Evolutionary conservation across 1,140 invertebrate genomes (phyloP), one percentile per base, ranked within the genome.

Genomic region (Scaptodrosophila lebanonensis): DNA sequence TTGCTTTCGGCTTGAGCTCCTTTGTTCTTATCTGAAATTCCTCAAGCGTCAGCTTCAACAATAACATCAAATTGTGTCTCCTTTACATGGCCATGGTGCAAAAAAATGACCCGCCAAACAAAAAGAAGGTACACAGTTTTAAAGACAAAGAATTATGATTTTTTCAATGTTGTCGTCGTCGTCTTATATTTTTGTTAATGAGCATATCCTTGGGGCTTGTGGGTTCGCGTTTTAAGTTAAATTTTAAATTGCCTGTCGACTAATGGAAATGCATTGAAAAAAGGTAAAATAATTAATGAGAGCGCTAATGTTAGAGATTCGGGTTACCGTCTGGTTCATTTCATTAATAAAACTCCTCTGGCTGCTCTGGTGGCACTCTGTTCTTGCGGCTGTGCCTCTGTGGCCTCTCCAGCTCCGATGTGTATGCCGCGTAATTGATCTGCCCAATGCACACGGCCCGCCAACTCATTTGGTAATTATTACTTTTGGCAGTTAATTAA

Each of bases 281-380:
- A 64, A 58, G 43, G 42, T 40, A 58, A 69, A 64, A 64, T 63
- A 58, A 68, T 68, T 62, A 70, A 64, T 70, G 45, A 44, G 40
- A 43, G 48, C 33, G 13, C n/a, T 27, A 27, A 20, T 66, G 32
- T 43, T 49, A 35, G 54, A 47, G 63, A 40, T 43, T 25, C 32
- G 52, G 61, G 61, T 39, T 57, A 66, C 65, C 51, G 51, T 20
- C 15, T 33, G n/a, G 27, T 20, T 22, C 30, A 15, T 43, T 43
- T 36, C 47, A 62, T 62, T 38, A 57, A 62, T 49, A 48, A 49
- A 57, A 36, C 47, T 20, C 17, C 39, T 15, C 1, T 3, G 11
- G 16, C 43, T 29, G n/a, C n/a, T n/a, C n/a, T n/a, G n/a, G n/a
- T n/a, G n/a, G n/a, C n/a, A n/a, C n/a, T 44, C 15, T 17, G n/a